Percentiles rank a stretch among this genome's conserved stretches.
These are phyloP conservation scores for Muricea muricata DNA, from an alignment of 92 coral and sea anemone genomes.

Conservation along the genomic window DNA sequence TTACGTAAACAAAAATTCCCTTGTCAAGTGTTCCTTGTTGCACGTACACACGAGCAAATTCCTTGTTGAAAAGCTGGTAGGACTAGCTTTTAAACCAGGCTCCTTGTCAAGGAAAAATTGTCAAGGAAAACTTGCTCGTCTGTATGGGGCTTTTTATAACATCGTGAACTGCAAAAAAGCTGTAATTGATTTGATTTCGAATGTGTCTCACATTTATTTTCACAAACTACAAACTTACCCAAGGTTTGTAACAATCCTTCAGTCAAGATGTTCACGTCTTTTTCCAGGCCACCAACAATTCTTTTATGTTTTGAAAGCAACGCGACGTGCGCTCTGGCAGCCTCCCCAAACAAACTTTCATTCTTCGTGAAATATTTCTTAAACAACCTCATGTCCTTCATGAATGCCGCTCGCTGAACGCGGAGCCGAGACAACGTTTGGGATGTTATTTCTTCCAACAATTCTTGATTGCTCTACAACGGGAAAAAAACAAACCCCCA, in stretches of 20 bases:
- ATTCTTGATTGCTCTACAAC: constrained; percentile 9
- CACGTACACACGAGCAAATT: no score
- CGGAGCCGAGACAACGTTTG: constrained; percentile 10
- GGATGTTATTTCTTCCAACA: constrained; percentile 11
- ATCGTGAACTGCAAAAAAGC: no score
- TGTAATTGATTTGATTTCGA: neutral
- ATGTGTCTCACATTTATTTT: neutral
- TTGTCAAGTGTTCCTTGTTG: no score
- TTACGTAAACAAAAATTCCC: no score
- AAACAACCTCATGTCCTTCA: constrained; percentile 16
- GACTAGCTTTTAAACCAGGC: no score
- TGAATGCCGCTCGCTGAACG: constrained; percentile 5
- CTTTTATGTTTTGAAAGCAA: neutral
- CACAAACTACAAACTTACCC: neutral
- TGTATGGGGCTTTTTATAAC: no score
- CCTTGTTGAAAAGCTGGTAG: no score
- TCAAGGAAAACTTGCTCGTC: no score
- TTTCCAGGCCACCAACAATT: constrained; percentile 2
- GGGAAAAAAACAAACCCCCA: no score
- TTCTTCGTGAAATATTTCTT: constrained; percentile 11
- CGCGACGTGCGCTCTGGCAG: neutral
- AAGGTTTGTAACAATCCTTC: constrained; percentile 16
- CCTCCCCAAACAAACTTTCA: constrained; percentile 1
- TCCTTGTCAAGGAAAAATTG: no score
- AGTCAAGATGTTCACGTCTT: constrained; percentile 19